Conservation (phyloP, 2,888 invertebrate species). For the Pachliopta kotzebuea region DNA sequence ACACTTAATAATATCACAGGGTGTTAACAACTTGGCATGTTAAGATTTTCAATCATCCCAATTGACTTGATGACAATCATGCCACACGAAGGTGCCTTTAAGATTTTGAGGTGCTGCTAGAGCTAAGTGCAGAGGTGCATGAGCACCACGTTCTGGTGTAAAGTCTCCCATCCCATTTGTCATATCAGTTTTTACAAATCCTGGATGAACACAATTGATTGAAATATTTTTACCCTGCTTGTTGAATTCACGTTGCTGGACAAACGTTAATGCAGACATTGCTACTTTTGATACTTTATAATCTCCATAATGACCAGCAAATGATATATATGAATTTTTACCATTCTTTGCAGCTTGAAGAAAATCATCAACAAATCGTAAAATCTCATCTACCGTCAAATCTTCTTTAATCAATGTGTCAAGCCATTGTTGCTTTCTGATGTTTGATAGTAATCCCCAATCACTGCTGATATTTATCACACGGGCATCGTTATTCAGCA, state of each 20-base stretch:
- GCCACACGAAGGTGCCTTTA: constrained; percentile 74
- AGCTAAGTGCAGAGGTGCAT: constrained; percentile 66
- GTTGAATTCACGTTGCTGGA: constrained; percentile 66
- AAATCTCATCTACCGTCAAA: constrained; percentile 74
- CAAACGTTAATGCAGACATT: constrained; percentile 71
- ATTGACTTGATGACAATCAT: constrained; percentile 73
- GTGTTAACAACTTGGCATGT: constrained; percentile 57
- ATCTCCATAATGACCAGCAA: constrained; percentile 72
- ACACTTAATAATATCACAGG: constrained; percentile 73
- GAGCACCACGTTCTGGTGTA: constrained; percentile 67
- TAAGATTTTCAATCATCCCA: constrained; percentile 69
- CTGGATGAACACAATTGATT: constrained; percentile 74
- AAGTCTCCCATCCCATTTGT: constrained; percentile 75
- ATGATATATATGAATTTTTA: constrained; percentile 61
- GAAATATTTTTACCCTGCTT: constrained; percentile 75
- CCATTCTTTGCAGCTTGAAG: constrained; percentile 76
- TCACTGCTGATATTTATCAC: constrained; percentile 88
- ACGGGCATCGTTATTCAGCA: constrained; percentile 84
- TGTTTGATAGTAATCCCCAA: constrained; percentile 75
- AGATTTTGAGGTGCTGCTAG: constrained; percentile 68
- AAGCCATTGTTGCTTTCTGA: constrained; percentile 69
- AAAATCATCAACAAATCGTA: constrained; percentile 79
- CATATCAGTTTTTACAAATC: constrained; percentile 76
- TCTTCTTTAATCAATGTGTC: constrained; percentile 67
- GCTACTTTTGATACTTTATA: constrained; percentile 77